Evolutionary conservation across 2,113 vertebrate species (phyloP), one percentile per base, ranked within the genome.

Genomic region (Columba livia): DNA sequence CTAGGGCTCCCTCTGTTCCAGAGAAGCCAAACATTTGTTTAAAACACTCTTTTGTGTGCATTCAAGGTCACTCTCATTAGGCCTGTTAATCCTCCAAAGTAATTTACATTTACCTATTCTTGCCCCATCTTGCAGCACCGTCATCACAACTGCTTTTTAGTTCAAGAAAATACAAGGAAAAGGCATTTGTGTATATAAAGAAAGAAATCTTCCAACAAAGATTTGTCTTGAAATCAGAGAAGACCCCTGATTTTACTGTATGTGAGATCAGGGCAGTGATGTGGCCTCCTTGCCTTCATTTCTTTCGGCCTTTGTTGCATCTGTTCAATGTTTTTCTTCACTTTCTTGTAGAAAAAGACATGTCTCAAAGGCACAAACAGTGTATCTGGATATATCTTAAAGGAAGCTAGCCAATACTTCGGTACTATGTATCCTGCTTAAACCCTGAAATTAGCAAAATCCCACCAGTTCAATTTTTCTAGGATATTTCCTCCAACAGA

Each of bases 41-140:
- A 72, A 82, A 93, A 75, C 20, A 17, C 34, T 89, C 28, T 38
- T 94, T 94, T 88, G 19, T 65, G 29, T 83, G 19, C 44, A 29
- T 73, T 48, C 19, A 58, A 11, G 26, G 65, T 93, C 77, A 9
- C 40, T 84, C 25, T 79, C 26, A 36, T 66, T 71, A 79, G 65
- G 32, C 11, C 17, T 56, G 11, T 77, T 81, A 85, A 88, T 88
- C 56, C 34, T 51, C 23, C 62, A 23, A 64, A 82, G 48, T 93
- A 94, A 89, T 93, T 92, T 95, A 25, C 88, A 92, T 96, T 94
- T 97, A 72, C 80, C 29, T 86, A 9, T 96, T 95, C 32, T 90
- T 83, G 28, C 54, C 79, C 65, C 64, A 92, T 93, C 25, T 60
- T 83, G 47, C 25, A 95, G 64, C 40, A 75, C 34, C 74, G 6